Evolutionary conservation across 2,888 invertebrate genomes (phyloP), one percentile per base, ranked within the genome.

Genomic region (Pachliopta kotzebuea): DNA sequence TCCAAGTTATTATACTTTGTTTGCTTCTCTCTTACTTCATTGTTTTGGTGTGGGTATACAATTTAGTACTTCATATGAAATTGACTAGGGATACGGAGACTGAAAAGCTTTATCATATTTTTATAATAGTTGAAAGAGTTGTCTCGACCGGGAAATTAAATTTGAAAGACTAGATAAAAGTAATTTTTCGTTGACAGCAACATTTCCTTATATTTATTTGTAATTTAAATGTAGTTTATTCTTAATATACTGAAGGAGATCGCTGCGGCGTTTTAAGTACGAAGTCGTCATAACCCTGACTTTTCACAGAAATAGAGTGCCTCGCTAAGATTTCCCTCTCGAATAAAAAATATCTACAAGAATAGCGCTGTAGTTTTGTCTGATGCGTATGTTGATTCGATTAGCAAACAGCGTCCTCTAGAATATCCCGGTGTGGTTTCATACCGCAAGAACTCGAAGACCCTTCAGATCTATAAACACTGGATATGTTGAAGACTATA

Each of bases 1-100:
- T 6, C 17, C 55, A 55, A 60, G 21, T 64, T 64, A 42, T 60
- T 56, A 60, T 56, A 60, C 56, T 37, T 59, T 64, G 50, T 60
- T 52, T 60, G 23, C 49, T 49, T 18, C 52, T 29, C 11, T 29
- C 29, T 54, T 9, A 24, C 31, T 63, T 52, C 20, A 52, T 57
- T 59, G 63, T 63, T 59, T 58, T 58, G 54, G 54, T 29, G 45
- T 54, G 37, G 54, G 53, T 37, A 57, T 63, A 23, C n/a, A 9
- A n/a, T 21, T 21, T n/a, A 52, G 21, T 52, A 11, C 18, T n/a
- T 45, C 11, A n/a, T n/a, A 18, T 18, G 45, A n/a, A 45, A n/a
- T 45, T 45, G 45, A 45, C 6, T 45, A 37, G 37, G 11, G 37
- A n/a, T 45, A n/a, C 6, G 45, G 11, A 6, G 7, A 45, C n/a